Conservation (phyloP, 2,888 invertebrate species). For the Orthonychiurus folsomi region DNA sequence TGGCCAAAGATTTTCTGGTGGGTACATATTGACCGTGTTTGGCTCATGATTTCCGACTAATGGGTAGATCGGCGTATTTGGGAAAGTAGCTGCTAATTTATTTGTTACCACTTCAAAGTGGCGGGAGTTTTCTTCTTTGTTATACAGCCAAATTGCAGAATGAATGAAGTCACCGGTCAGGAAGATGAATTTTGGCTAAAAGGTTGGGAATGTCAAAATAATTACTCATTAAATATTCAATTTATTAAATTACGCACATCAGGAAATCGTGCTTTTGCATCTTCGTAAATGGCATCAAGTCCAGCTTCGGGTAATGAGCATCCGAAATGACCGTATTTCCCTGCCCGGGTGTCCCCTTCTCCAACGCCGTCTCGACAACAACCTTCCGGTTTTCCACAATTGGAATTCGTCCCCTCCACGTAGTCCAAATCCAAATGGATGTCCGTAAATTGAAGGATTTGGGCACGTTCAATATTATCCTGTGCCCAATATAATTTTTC, state of each 20-base stretch:
- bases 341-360: constrained; percentile 65
- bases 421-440: constrained; percentile 93
- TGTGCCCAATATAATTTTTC: too few species aligned
- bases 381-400: constrained; percentile 76
- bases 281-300: constrained; percentile 79
- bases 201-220: constrained; percentile 42
- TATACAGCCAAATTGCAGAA: constrained; percentile 81
- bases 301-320: constrained; percentile 89
- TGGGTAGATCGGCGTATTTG: constrained; percentile 53
- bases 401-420: constrained; percentile 76
- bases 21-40: constrained; percentile 23
- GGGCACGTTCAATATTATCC: constrained; percentile 64
- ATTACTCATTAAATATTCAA: too few species aligned
- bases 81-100: constrained; percentile 53
- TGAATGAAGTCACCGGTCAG: constrained; percentile 81
- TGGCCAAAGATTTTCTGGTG: constrained; percentile 22
- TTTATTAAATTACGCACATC: constrained; percentile 41
- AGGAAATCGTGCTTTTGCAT: constrained; percentile 75
- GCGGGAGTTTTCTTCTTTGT: constrained; percentile 53
- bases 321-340: constrained; percentile 89
- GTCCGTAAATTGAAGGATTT: constrained; percentile 92
- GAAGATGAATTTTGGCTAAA: constrained; percentile 58
- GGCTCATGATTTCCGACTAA: constrained; percentile 64
- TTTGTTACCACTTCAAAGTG: constrained; percentile 51
- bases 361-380: constrained; percentile 82